Base-by-base conservation (phyloP, 2,888 invertebrate species). In the Esperia sulphurella region DNA sequence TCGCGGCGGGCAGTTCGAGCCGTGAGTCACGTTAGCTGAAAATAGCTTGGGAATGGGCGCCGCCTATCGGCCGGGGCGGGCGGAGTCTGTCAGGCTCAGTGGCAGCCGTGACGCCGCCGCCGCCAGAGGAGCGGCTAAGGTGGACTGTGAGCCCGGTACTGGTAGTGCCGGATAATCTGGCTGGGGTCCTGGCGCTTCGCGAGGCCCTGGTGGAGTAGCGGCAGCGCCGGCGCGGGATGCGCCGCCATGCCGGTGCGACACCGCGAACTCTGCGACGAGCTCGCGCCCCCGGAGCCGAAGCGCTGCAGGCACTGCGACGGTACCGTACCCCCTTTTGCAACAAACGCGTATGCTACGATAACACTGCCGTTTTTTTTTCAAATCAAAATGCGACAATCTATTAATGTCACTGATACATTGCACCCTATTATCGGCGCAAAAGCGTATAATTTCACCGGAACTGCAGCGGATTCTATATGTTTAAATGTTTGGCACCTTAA, bases 271-370 rank as follows among this genome's bases (percentile, higher is more conserved):
- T 86, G 89, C 83, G 90, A 90, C 79, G 88, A 88, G 78, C 79
- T 86, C 85, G 88, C 88, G 75, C 81, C 86, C 73, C 95, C 95
- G 91, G 94, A 95, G 93, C 94, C 95, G 90, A 95, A 95, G 91
- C 95, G 95, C 94, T 95, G 95, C 94, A 95, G 94, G 92, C 95
- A 95, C 91, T 95, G 95, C 94, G 95, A 95, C 95, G 95, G 95
- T 95, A 93, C 75, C 78, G 71, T 77, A 59, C 51, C 50, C 51
- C 50, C 35, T 33, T 41, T 41, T 41, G 41, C 41, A 13, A 41
- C 8, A 42, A 54, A 48, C 38, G 43, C 21, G 30, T 42, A 28
- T 39, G 42, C 42, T 42, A 38, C 9, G 12, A 43, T 33, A 33
- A 43, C 35, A 8, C 14, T 8, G 1, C 2, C 33, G 33, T 33